phyloP scores from a whole-genome alignment of 2,888 invertebrate genomes.

The Esperia sulphurella region DNA sequence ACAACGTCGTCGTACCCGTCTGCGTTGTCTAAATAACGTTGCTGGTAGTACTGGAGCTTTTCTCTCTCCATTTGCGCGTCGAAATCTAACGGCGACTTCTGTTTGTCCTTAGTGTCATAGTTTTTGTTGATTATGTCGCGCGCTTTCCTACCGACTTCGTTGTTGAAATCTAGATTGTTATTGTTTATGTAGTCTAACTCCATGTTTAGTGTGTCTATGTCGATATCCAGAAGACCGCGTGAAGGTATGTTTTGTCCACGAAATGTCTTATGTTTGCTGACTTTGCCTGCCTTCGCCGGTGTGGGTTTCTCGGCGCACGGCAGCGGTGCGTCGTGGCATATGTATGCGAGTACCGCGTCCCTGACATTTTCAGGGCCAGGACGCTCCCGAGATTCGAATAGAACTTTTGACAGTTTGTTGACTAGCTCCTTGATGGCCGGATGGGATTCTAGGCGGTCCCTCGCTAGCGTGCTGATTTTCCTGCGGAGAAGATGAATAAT shows the following conservation, averaged over 20 bases:
- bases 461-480: conserved; percentile 79
- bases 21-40: conserved; percentile 62
- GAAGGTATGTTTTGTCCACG: conserved; percentile 25
- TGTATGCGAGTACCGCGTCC: conserved; percentile 90
- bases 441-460: conserved; percentile 84
- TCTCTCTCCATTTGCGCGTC: conserved; percentile 76
- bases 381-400: conserved; percentile 83
- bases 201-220: conserved; percentile 64
- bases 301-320: conserved; percentile 81
- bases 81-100: conserved; percentile 61
- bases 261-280: conserved; percentile 36
- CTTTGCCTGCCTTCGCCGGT: conserved; percentile 17
- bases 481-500: conserved; percentile 35
- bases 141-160: conserved; percentile 64
- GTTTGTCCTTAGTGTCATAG: conserved; percentile 48
- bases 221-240: conserved; percentile 54
- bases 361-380: conserved; percentile 85
- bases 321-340: conserved; percentile 90
- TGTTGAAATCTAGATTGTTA: conserved; percentile 65
- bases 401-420: conserved; percentile 80
- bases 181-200: conserved; percentile 69
- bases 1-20: conserved; percentile 74
- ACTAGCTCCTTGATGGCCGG: conserved; percentile 86
- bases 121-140: conserved; percentile 65
- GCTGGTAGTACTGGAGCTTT: conserved; percentile 69